phyloP scores from a whole-genome alignment of 1,140 invertebrate species.

The Ips typographus region DNA sequence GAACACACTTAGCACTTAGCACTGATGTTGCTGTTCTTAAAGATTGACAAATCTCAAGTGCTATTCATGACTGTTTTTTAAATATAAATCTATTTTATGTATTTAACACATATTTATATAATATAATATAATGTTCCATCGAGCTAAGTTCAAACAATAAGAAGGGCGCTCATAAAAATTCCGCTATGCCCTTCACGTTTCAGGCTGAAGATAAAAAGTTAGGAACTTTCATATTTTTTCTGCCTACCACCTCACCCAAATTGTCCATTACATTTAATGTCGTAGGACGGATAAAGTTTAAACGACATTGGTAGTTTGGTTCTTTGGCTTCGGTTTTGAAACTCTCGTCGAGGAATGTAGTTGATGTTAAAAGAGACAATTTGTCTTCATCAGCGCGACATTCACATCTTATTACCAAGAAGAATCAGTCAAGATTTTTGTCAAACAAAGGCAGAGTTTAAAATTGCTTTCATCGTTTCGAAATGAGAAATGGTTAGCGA shows the following conservation, averaged over 20 bases:
- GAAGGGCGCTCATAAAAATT: background rate
- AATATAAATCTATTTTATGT: no score
- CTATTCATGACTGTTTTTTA: no score
- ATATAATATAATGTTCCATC: no score
- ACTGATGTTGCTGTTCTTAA: no score
- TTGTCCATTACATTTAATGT: conserved; percentile 11
- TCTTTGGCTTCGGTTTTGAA: background rate
- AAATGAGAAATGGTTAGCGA: background rate
- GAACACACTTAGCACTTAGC: conserved; percentile 5
- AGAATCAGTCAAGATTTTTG: background rate
- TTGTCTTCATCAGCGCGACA: background rate
- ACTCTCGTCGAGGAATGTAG: background rate
- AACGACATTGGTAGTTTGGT: background rate
- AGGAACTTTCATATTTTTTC: conserved; percentile 5
- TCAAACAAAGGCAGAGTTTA: background rate
- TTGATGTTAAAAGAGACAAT: background rate
- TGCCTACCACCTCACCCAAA: conserved; percentile 7
- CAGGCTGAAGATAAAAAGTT: conserved; percentile 7
- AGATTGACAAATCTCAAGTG: no score
- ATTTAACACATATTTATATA: no score
- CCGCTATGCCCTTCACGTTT: conserved; percentile 5
- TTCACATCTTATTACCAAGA: conserved; percentile 2
- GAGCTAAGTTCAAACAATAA: background rate
- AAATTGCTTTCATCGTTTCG: background rate
- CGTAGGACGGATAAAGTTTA: background rate